Percentiles rank a stretch among this genome's conserved stretches.
phyloP scores from a whole-genome alignment of 35 echinoderm and acorn worm species.

The Hemicentrotus pulcherrimus region DNA sequence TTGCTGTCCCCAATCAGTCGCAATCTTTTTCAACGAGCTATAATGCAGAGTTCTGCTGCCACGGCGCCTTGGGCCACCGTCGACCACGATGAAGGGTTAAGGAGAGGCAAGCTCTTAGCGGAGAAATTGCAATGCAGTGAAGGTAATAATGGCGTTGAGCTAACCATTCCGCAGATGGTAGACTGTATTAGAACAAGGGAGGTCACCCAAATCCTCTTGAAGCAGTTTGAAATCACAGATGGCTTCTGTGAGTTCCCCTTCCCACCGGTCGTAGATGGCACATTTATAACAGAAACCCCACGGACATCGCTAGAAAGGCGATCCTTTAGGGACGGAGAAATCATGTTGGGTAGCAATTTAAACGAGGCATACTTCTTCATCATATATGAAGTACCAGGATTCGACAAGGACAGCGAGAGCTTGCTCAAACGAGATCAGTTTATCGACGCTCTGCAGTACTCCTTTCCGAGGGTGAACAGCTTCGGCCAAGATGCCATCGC shows the following conservation, averaged over 20 bases:
- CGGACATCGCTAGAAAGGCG: conserved; percentile 56
- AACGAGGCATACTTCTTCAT: conserved; percentile 92
- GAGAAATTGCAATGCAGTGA: conserved; percentile 64
- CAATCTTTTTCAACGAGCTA: conserved; percentile 74
- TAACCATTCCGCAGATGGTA: conserved; percentile 48
- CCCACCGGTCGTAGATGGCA: conserved; percentile 87
- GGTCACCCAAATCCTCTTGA: conserved; percentile 43
- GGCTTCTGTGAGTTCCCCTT: conserved; percentile 80
- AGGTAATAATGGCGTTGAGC: conserved; percentile 48
- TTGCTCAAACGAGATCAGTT: conserved; percentile 63
- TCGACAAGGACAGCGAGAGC: conserved; percentile 65
- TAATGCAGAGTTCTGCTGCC: conserved; percentile 74
- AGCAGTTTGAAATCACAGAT: conserved; percentile 62
- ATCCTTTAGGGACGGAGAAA: conserved; percentile 62
- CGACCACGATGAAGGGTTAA: conserved; percentile 64
- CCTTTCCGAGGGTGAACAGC: conserved; percentile 71
- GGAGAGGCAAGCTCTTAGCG: conserved; percentile 66
- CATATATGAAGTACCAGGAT: conserved; percentile 70
- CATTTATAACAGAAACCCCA: conserved; percentile 79
- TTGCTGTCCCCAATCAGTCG: conserved; percentile 73
- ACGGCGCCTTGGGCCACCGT: conserved; percentile 73
- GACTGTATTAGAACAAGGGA: conserved; percentile 67
- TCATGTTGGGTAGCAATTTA: conserved; percentile 81
- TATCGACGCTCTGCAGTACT: conserved; percentile 48
- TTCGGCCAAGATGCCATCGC: conserved; percentile 81